These are phyloP conservation scores for Odontamblyopus lacepedii DNA, from an alignment of 2,797 vertebrate genomes.

Conservation along the genomic window DNA sequence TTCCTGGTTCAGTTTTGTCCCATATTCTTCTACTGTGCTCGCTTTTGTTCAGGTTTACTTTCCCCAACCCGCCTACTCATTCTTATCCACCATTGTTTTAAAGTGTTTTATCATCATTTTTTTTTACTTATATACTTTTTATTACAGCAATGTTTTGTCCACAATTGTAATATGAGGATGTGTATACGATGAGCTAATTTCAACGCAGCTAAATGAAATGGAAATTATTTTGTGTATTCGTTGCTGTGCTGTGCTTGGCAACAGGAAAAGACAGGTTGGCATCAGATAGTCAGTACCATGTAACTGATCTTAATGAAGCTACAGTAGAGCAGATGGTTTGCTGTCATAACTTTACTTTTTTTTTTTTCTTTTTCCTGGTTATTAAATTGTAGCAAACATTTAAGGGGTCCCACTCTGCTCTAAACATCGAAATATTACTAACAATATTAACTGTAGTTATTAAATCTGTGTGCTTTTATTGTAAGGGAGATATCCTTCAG, in stretches of 20 bases:
- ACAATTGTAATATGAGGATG: slow-evolving; percentile 36
- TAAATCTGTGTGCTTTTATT: slow-evolving; percentile 67
- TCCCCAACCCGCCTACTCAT: not conserved
- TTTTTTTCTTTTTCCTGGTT: slow-evolving; percentile 46
- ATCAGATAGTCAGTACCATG: slow-evolving; percentile 9
- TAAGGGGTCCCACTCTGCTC: slow-evolving; percentile 37
- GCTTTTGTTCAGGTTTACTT: slow-evolving; percentile 16
- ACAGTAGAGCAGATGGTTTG: slow-evolving; percentile 17
- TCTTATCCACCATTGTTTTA: slow-evolving; percentile 19
- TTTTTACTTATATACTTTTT: slow-evolving; percentile 18
- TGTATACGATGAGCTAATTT: slow-evolving; percentile 46
- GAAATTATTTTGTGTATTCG: slow-evolving; percentile 40
- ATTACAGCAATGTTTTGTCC: slow-evolving; percentile 13
- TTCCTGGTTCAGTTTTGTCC: slow-evolving; percentile 45
- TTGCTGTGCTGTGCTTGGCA: slow-evolving; percentile 58
- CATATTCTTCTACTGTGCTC: not conserved
- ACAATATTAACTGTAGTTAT: slow-evolving; percentile 72
- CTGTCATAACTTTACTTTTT: slow-evolving; percentile 18
- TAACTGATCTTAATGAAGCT: not conserved
- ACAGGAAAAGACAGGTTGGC: slow-evolving; percentile 26
- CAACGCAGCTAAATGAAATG: slow-evolving; percentile 29
- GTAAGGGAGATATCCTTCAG: slow-evolving; percentile 60
- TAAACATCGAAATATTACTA: slow-evolving; percentile 55
- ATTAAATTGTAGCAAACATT: slow-evolving; percentile 49
- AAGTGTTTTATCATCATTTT: slow-evolving; percentile 33